phyloP scores from a whole-genome alignment of 2,797 vertebrate species.

The Argyrosomus regius region DNA sequence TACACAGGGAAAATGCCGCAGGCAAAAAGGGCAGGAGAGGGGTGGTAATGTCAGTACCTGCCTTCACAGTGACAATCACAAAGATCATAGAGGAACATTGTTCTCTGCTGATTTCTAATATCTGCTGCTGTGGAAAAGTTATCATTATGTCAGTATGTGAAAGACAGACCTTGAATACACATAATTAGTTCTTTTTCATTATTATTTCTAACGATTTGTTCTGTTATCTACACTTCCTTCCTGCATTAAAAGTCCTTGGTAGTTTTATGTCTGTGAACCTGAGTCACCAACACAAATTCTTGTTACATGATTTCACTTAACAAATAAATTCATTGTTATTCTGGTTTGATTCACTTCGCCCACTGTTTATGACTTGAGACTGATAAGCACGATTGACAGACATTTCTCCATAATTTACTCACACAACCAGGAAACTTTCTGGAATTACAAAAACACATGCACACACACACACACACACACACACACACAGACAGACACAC shows the following conservation, averaged over 20 bases:
- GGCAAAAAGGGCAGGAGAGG: slow-evolving; percentile 20
- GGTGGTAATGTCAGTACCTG: slow-evolving; percentile 31
- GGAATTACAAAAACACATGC: background rate
- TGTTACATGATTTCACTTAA: background rate
- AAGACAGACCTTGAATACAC: background rate
- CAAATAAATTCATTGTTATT: slow-evolving; percentile 19
- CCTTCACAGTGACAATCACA: slow-evolving; percentile 14
- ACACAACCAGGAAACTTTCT: background rate
- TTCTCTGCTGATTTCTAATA: slow-evolving; percentile 15
- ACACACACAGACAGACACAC: background rate
- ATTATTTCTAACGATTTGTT: background rate
- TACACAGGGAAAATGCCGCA: slow-evolving; percentile 50
- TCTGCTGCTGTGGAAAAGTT: background rate
- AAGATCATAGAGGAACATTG: background rate
- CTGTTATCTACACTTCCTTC: background rate
- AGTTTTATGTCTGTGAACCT: background rate
- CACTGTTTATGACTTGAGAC: background rate
- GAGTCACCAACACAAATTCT: background rate
- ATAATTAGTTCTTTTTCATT: background rate
- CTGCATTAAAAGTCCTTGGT: background rate
- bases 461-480: background rate
- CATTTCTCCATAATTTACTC: background rate
- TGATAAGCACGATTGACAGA: background rate
- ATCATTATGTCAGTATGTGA: background rate
- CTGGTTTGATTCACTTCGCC: background rate